Evolutionary conservation across 2,113 vertebrate genomes (phyloP).

Genomic region (Turdus rufiventris): DNA sequence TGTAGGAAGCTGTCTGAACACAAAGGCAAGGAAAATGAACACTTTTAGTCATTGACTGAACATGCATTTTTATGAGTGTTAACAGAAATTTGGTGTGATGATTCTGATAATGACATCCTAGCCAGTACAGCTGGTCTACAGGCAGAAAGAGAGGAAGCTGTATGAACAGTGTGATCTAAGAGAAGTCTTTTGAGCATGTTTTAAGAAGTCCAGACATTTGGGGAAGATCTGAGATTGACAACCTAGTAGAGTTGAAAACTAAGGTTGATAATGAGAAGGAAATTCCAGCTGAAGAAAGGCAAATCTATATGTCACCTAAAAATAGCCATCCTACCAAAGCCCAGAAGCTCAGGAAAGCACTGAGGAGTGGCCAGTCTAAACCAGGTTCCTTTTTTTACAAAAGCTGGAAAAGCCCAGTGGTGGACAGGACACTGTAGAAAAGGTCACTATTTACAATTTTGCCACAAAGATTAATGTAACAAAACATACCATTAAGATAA

Average conservation of each 20-base stretch:
- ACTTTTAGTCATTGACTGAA: conserved; percentile 35
- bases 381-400: background rate
- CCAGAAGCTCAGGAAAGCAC: background rate
- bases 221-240: background rate
- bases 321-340: background rate
- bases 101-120: background rate
- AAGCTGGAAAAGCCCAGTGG: background rate
- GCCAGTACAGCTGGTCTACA: background rate
- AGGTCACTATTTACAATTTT: background rate
- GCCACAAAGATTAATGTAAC: background rate
- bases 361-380: background rate
- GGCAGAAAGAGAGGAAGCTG: background rate
- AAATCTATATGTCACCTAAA: background rate
- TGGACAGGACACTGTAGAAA: background rate
- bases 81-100: conserved; percentile 37
- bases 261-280: background rate
- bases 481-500: background rate
- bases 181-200: background rate
- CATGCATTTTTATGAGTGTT: conserved; percentile 26
- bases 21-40: conserved; percentile 48
- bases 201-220: background rate
- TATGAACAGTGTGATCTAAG: background rate
- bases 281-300: background rate
- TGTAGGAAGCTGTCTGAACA: conserved; percentile 39
- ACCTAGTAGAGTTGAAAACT: background rate